Percentiles rank a stretch among this genome's conserved stretches.
phyloP scores from a whole-genome alignment of 2,888 invertebrate species.

The Sepiola atlantica region DNA sequence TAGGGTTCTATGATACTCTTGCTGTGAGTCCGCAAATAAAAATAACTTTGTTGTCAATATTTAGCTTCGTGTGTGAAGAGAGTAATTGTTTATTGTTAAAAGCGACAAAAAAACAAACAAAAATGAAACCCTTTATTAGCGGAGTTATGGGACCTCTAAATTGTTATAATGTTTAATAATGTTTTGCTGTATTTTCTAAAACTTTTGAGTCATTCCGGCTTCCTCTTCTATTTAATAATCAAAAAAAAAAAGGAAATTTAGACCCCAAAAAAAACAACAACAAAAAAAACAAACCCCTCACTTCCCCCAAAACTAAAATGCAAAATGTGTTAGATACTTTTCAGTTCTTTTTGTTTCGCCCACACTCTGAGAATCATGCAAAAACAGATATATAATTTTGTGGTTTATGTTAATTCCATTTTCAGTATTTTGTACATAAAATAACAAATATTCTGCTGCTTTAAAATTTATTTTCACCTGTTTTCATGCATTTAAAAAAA shows the following conservation, averaged over 20 bases:
- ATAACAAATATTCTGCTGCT: not conserved
- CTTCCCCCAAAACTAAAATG: too few species aligned
- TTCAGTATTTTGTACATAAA: not conserved
- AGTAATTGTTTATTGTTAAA: not conserved
- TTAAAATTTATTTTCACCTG: not conserved
- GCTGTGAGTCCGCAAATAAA: not conserved
- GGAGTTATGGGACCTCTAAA: not conserved
- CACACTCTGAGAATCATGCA: not conserved
- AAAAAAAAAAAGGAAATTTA: too few species aligned
- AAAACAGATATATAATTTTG: not conserved
- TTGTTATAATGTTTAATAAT: not conserved
- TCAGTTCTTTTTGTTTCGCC: not conserved
- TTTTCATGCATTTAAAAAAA: not conserved
- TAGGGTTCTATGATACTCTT: not conserved
- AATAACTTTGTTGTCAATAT: not conserved
- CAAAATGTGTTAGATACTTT: not conserved
- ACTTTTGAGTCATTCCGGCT: too few species aligned
- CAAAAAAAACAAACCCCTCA: too few species aligned
- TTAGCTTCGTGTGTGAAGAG: not conserved
- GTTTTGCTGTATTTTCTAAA: too few species aligned
- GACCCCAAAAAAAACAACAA: too few species aligned
- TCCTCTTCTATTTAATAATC: too few species aligned
- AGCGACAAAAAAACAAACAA: not conserved
- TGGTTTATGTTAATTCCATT: not conserved
- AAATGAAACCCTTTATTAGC: not conserved